These are phyloP conservation scores for Danionella cerebrum DNA, from an alignment of 2,113 vertebrate species.

Conservation along the genomic window DNA sequence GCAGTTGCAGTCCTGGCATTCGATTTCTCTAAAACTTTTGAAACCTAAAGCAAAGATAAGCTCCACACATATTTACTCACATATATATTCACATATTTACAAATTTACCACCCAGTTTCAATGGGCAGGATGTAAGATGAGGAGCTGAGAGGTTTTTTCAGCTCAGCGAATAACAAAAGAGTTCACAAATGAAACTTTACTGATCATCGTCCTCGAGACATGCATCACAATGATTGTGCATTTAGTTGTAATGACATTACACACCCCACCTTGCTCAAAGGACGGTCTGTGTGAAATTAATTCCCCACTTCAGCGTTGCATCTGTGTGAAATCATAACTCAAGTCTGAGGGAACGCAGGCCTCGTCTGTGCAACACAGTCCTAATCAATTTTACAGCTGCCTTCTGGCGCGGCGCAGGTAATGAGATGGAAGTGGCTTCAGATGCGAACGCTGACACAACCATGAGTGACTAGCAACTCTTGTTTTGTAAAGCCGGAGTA, in stretches of 20 bases:
- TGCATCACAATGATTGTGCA: not conserved
- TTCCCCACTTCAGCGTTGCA: not conserved
- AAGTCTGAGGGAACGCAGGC: not conserved
- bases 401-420: conserved; percentile 1
- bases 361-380: not conserved
- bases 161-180: too few species aligned
- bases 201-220: too few species aligned
- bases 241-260: not conserved
- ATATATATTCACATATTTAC: too few species aligned
- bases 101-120: too few species aligned
- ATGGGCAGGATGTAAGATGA: too few species aligned
- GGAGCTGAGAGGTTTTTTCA: too few species aligned
- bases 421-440: conserved; percentile 3
- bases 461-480: not conserved
- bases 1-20: too few species aligned
- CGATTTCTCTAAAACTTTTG: too few species aligned
- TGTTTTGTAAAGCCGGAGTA: conserved; percentile 11
- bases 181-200: too few species aligned
- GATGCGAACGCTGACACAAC: conserved; percentile 5
- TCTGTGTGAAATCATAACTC: conserved; percentile 21
- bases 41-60: too few species aligned
- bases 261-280: not conserved
- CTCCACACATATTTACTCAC: too few species aligned
- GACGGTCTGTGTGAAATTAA: not conserved
- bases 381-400: conserved; percentile 5